Evolutionary conservation across 2,113 vertebrate species (phyloP).

Genomic region (Genyomyrus donnyi): DNA sequence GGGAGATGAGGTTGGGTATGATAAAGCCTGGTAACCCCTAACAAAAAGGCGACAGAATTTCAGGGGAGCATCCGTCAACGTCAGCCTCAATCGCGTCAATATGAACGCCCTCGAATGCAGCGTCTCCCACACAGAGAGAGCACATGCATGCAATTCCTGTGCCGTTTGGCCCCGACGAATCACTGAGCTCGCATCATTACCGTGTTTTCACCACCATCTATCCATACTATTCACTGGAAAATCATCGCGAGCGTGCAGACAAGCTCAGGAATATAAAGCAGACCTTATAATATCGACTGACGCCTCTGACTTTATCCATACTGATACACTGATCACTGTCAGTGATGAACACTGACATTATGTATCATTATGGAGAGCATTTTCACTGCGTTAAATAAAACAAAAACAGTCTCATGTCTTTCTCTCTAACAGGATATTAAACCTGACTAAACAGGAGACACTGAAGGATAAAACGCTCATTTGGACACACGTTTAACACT

Average conservation of each 20-base stretch:
- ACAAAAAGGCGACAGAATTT: neutral
- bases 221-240: neutral
- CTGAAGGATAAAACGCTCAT: neutral
- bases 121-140: neutral
- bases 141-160: neutral
- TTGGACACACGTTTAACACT: neutral
- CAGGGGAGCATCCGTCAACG: neutral
- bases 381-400: neutral
- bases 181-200: neutral
- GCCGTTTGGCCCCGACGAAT: neutral
- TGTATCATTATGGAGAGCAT: neutral
- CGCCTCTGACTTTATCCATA: neutral
- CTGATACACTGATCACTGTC: neutral
- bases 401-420: neutral
- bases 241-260: neutral
- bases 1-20: neutral
- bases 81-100: slow-evolving; percentile 6
- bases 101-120: neutral
- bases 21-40: neutral
- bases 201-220: neutral
- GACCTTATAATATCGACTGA: neutral
- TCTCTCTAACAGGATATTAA: neutral
- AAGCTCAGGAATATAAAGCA: neutral
- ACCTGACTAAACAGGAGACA: neutral
- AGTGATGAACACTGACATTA: slow-evolving; percentile 5